A percentile compares a stretch with the other conserved stretches of the same genome.
Conservation (phyloP, 2,797 vertebrate genomes). For the Cheirogaleus major region DNA sequence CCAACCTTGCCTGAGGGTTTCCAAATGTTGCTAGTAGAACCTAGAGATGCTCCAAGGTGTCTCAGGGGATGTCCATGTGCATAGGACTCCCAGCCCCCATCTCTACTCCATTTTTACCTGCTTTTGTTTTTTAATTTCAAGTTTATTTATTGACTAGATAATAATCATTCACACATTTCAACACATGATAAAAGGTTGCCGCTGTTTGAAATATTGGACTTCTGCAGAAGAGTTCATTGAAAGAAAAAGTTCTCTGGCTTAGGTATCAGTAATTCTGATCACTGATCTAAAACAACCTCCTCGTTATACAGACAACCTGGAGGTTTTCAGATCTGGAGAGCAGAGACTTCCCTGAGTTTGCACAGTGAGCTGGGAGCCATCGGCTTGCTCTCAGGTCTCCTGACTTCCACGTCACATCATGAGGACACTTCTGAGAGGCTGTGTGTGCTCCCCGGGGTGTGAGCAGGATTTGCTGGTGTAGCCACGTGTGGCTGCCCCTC, state of each 20-base stretch:
- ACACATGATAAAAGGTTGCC: neutral
- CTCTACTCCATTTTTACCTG: neutral
- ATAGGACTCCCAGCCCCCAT: neutral
- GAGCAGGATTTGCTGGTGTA: neutral
- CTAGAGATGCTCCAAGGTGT: neutral
- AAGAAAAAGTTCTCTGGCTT: neutral
- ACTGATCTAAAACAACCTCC: neutral
- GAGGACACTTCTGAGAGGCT: neutral
- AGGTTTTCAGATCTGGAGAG: neutral
- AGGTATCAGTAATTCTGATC: neutral
- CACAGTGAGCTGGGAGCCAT: too few species aligned
- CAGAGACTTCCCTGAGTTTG: neutral
- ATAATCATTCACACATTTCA: neutral
- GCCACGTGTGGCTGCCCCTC: neutral
- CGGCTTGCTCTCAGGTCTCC: neutral
- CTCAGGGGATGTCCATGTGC: neutral
- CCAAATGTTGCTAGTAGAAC: neutral
- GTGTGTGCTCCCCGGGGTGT: neutral
- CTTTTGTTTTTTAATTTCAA: neutral
- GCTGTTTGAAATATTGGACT: neutral
- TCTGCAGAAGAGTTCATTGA: neutral
- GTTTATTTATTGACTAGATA: neutral
- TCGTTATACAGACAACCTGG: neutral
- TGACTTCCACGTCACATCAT: accelerated
- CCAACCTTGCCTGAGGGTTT: neutral